Base-by-base conservation (phyloP, 1,140 invertebrate species). In the Venustaconcha ellipsiformis region DNA sequence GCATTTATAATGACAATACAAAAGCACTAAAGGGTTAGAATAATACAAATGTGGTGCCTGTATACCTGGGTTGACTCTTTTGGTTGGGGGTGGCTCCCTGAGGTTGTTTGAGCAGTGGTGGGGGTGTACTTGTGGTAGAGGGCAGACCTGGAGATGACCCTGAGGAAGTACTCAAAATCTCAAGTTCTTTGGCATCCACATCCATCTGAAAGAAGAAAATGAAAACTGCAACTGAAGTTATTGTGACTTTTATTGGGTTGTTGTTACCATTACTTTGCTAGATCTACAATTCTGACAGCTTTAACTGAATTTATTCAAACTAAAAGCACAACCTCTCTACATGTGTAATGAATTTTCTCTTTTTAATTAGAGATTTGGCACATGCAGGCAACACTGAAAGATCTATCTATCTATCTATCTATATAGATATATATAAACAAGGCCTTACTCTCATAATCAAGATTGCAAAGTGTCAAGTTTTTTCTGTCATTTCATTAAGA, bases 21-120 rank as follows among this genome's bases (percentile, higher is more conserved):
- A 48, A 62, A 13, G 26, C 20, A 17, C 23, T 62, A 62, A 14
- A 30, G 17, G n/a, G 12, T 63, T 17, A 5, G 26, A 18, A 57
- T 18, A 23, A 58, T 55, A 17, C 58, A 30, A 56, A 55, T 15
- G 17, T 37, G 30, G 15, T 26, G 26, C 57, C 30, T 55, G 26
- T 15, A n/a, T 59, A 73, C 64, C 67, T 72, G 55, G 20, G 71
- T 26, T 74, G 64, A 57, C 65, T 23, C 26, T 74, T 57, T 66
- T 78, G 70, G 57, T 14, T 72, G 67, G 26, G 64, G 57, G 74
- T 64, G 60, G 74, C 64, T 20, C 57, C 62, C 69, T 80, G 80
- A 20, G 84, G 75, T 72, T 87, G 83, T 81, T 86, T 86, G 4
- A 87, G 72, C 12, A 86, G 74, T 59, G 86, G 86, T 1, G 86